These are phyloP conservation scores for Drosophila meridionalis DNA, from an alignment of 2,888 invertebrate species.

Conservation along the genomic window DNA sequence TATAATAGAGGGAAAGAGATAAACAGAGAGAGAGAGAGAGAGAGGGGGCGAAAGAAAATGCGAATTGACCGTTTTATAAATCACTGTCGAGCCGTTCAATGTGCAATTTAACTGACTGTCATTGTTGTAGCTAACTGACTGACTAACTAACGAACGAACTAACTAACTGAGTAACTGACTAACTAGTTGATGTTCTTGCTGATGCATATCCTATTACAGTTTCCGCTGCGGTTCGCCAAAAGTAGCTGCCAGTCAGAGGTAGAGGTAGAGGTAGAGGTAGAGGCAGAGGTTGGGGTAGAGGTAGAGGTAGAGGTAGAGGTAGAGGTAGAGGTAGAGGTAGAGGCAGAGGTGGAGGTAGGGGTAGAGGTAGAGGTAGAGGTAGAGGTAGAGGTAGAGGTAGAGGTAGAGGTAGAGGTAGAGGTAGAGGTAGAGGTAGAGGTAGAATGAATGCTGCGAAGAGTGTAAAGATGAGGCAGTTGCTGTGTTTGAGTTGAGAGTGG, in stretches of 20 bases:
- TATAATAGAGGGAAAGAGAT: not conserved
- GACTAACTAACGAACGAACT: not conserved
- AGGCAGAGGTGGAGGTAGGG: too few relatives aligned
- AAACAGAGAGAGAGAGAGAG: not conserved
- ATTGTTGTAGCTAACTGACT: constrained; percentile 5
- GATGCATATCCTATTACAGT: constrained; percentile 64
- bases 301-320: too few relatives aligned
- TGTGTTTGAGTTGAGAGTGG: not conserved
- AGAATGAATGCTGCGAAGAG: constrained; percentile 8
- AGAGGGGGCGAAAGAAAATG: not conserved
- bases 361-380: too few relatives aligned
- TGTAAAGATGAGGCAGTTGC: constrained; percentile 3
- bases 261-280: too few relatives aligned
- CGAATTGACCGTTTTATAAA: constrained; percentile 11
- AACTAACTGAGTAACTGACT: constrained; percentile 1
- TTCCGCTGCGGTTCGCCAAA: constrained; percentile 53
- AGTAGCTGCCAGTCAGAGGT: constrained; percentile 13
- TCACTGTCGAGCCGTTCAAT: not conserved
- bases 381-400: too few relatives aligned
- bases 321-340: too few relatives aligned
- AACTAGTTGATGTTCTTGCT: constrained; percentile 18
- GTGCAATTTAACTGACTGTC: constrained; percentile 6
- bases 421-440: too few relatives aligned
- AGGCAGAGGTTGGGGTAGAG: too few relatives aligned
- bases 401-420: too few relatives aligned